Evolutionary conservation across 2,888 invertebrate genomes (phyloP), one percentile per base, ranked within the genome.

Genomic region (Hetaerina titia): DNA sequence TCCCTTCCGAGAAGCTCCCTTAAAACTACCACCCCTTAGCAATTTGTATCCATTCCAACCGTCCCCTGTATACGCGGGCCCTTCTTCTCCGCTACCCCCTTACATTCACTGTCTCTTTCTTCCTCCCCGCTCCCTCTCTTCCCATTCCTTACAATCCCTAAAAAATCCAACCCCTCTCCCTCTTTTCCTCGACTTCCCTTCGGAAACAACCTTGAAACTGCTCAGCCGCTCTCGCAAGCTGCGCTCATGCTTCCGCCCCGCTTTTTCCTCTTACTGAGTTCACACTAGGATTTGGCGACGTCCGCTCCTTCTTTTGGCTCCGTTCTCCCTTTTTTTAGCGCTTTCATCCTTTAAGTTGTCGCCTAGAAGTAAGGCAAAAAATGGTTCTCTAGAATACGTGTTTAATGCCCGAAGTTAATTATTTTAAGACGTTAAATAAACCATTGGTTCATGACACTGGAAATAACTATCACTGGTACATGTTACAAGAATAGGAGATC

Each of bases 21-120:
- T 92, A 56, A 92, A 92, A 92, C 92, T 92, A 92, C 92, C 92
- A 19, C 92, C 92, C 56, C 69, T 13, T 13, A 56, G 92, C 92
- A 92, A 92, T 92, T 92, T 92, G 92, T 92, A 92, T 92, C 92
- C 92, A 92, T 92, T 92, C 57, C 92, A 92, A 57, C 69, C 69
- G 92, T 69, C 92, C 74, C 56, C 64, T 74, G 31, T 74, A n/a
- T 92, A 92, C 69, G 74, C 92, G 56, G 5, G n/a, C 92, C 92
- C 56, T 56, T 69, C 92, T 92, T 92, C 56, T 22, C 88, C 22
- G 4, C 89, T 19, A 88, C 81, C 81, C 31, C 22, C 92, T n/a
- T 60, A 31, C 90, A 25, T 81, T 81, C 81, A 57, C 89, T 56
- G 9, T 57, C 89, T 57, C 81, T 81, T 15, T 31, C 69, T n/a